A percentile compares a stretch with the other conserved stretches of the same genome.
phyloP scores from a whole-genome alignment of 2,797 vertebrate genomes.

The Sus cebifrons region DNA sequence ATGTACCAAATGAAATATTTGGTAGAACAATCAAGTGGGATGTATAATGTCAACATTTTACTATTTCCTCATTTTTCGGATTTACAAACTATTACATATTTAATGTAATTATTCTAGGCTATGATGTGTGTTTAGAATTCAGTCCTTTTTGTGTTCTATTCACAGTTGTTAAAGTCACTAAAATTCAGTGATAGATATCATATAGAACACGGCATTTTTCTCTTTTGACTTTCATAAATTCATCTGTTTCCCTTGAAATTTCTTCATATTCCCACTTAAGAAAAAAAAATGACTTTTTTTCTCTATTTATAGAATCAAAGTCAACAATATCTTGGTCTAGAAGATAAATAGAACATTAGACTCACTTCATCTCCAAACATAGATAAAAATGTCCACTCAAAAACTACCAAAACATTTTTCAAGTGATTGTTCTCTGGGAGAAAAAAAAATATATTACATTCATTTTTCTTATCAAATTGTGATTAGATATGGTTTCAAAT shows the following conservation, averaged over 20 bases:
- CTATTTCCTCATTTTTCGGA: not conserved
- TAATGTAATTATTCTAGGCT: not conserved
- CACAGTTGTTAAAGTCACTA: not conserved
- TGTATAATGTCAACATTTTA: not conserved
- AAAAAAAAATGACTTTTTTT: constrained; percentile 20
- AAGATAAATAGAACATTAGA: not conserved
- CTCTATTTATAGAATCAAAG: not conserved
- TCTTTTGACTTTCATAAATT: constrained; percentile 45
- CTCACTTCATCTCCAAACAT: constrained; percentile 26
- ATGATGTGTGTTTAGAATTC: not conserved
- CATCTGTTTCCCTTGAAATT: constrained; percentile 2
- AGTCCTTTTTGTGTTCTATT: not conserved
- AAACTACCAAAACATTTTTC: not conserved
- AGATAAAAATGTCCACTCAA: not conserved
- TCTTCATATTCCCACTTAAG: not conserved
- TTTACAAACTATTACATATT: not conserved
- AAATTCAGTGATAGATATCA: not conserved
- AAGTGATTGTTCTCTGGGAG: not conserved
- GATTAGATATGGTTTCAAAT: constrained; percentile 2
- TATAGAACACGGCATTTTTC: not conserved
- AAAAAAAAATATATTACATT: not conserved
- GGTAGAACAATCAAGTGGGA: not conserved
- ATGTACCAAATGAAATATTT: constrained; percentile 15
- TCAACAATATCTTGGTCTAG: constrained; percentile 26
- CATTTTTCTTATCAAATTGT: not conserved